Evolutionary conservation across 2,888 invertebrate genomes (phyloP), one percentile per base, ranked within the genome.

Genomic region (Drosophila planitibia): DNA sequence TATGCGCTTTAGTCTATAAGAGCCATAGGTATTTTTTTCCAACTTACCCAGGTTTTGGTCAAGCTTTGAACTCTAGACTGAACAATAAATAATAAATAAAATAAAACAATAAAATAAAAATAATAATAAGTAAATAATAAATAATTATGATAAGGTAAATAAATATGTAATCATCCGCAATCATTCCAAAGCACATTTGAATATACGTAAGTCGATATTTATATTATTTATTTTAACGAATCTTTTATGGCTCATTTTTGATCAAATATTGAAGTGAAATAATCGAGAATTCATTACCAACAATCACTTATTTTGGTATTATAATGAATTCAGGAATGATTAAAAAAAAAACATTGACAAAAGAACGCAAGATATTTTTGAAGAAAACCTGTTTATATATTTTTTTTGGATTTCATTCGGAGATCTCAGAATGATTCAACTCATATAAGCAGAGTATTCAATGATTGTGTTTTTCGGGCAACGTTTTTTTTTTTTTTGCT

Each of bases 391-490:
- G 4, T 41, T n/a, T n/a, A n/a, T n/a, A 12, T n/a, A 41, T n/a
- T 10, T 41, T 41, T 1, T n/a, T 41, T 35, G 1, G n/a, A n/a
- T 19, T 19, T 10, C 10, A 47, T 47, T 47, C 22, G 0, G 22
- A 16, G 16, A 25, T 47, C 1, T 25, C 7, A 9, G 47, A 47
- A 47, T 14, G 14, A 44, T 22, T 7, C 22, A 22, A 47, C 22
- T 22, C 1, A 2, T 25, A 4, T 35, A n/a, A 37, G 41, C 16
- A 67, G 67, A 25, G 67, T 49, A 68, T 68, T 44, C 30, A 30
- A 16, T 30, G 28, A 41, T 10, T 51, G 22, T 30, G 4, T 32
- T 49, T 19, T 28, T n/a, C n/a, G 33, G n/a, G 30, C 19, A 33
- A 30, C 33, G 51, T 37, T 32, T 33, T 25, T 33, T 4, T 22